These are phyloP conservation scores for Syndactyla subalaris DNA, from an alignment of 2,797 vertebrate genomes.

Conservation along the genomic window DNA sequence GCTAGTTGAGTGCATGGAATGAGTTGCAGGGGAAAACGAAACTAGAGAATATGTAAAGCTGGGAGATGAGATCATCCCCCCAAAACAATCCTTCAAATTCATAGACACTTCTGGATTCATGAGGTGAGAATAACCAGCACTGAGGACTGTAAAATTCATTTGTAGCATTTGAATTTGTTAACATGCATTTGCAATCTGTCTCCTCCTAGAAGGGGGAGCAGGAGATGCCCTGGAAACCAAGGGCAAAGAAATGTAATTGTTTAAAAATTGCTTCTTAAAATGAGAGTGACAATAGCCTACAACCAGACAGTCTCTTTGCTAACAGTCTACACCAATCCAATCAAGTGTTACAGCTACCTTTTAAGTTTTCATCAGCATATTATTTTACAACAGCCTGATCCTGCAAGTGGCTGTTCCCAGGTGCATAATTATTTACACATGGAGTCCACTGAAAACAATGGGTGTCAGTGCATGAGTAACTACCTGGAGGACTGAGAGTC, in stretches of 20 bases:
- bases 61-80: slow-evolving; percentile 74
- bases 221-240: not conserved
- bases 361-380: slow-evolving; percentile 39
- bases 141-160: slow-evolving; percentile 70
- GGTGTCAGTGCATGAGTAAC: slow-evolving; percentile 34
- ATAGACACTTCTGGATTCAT: slow-evolving; percentile 73
- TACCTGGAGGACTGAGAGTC: slow-evolving; percentile 4
- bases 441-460: slow-evolving; percentile 38
- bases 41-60: slow-evolving; percentile 70
- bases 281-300: not conserved
- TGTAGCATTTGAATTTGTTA: slow-evolving; percentile 57
- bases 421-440: slow-evolving; percentile 32
- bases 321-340: not conserved
- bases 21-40: slow-evolving; percentile 60
- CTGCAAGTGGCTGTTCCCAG: slow-evolving; percentile 40
- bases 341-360: not conserved
- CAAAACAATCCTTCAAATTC: slow-evolving; percentile 66
- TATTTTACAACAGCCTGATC: slow-evolving; percentile 37
- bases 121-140: slow-evolving; percentile 69
- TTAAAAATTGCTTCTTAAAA: not conserved
- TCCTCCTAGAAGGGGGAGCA: not conserved
- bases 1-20: slow-evolving; percentile 25
- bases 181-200: slow-evolving; percentile 51
- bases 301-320: not conserved
- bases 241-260: not conserved